A percentile compares a stretch with the other conserved stretches of the same genome.
phyloP scores from a whole-genome alignment of 2,888 invertebrate species.

The Clusia tigrina region DNA sequence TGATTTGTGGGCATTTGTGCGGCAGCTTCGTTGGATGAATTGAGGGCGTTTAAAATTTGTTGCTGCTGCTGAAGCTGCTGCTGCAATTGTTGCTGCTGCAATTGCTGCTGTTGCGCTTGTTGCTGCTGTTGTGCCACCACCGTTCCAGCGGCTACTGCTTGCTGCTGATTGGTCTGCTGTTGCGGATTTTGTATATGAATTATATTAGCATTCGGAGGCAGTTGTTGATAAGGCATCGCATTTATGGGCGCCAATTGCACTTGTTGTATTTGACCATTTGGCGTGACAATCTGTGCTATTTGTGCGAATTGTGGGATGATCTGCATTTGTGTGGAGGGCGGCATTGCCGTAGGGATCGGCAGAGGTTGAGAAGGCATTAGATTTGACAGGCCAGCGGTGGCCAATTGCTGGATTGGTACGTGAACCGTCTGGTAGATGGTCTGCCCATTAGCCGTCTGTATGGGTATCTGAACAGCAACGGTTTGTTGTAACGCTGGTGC shows the following conservation, averaged over 20 bases:
- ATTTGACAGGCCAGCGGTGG: constrained; percentile 56
- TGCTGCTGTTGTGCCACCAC: constrained; percentile 36
- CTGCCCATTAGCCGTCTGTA: constrained; percentile 72
- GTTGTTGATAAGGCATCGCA: constrained; percentile 57
- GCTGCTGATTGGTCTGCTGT: constrained; percentile 41
- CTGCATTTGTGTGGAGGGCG: constrained; percentile 68
- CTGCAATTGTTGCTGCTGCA: constrained; percentile 41
- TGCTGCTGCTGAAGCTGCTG: constrained; percentile 54
- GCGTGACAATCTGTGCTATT: constrained; percentile 85
- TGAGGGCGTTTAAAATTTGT: constrained; percentile 55
- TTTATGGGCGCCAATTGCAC: constrained; percentile 81
- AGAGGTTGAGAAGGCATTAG: constrained; percentile 67
- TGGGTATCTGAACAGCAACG: constrained; percentile 82
- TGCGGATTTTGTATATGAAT: constrained; percentile 58
- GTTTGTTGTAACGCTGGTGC: constrained; percentile 67
- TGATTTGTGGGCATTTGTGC: constrained; percentile 65
- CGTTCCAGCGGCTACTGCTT: constrained; percentile 29
- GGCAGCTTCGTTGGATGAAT: constrained; percentile 48
- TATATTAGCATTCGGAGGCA: constrained; percentile 60
- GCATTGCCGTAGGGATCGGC: constrained; percentile 56
- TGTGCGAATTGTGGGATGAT: constrained; percentile 85
- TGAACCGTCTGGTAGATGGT: constrained; percentile 96
- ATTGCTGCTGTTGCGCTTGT: constrained; percentile 39
- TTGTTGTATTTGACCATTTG: constrained; percentile 88
- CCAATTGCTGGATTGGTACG: constrained; percentile 85